phyloP scores from a whole-genome alignment of 1,140 invertebrate species.

The Lutraria rhynchaena region DNA sequence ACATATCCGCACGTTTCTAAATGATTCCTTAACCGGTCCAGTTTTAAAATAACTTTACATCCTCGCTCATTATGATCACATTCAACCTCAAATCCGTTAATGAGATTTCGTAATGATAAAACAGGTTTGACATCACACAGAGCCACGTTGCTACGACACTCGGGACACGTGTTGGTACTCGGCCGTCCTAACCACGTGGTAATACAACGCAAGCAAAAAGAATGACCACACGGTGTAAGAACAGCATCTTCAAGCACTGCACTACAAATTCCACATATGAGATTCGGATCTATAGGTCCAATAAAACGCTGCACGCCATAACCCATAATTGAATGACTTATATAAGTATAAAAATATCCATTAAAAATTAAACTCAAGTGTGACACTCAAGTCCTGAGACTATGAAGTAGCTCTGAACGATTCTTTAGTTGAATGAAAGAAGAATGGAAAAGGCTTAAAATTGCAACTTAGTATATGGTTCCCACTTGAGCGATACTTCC shows the following conservation, averaged over 20 bases:
- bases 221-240: constrained; percentile 79
- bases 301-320: constrained; percentile 72
- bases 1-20: constrained; percentile 69
- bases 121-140: constrained; percentile 69
- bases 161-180: constrained; percentile 73
- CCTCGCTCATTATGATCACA: constrained; percentile 72
- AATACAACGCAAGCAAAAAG: constrained; percentile 75
- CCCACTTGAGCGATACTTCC: too few species aligned
- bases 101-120: constrained; percentile 76
- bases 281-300: constrained; percentile 73
- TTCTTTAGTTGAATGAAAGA: too few species aligned
- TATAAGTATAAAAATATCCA: too few species aligned
- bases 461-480: too few species aligned
- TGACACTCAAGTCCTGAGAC: too few species aligned
- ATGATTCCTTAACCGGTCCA: constrained; percentile 71
- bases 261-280: constrained; percentile 78
- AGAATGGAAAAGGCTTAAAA: too few species aligned
- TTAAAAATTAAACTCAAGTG: too few species aligned
- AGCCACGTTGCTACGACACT: constrained; percentile 72
- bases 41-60: constrained; percentile 71
- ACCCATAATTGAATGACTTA: constrained; percentile 66
- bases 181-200: constrained; percentile 75
- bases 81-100: constrained; percentile 73
- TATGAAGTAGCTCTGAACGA: too few species aligned
- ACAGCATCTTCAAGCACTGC: constrained; percentile 77